Conservation (phyloP, 2,888 invertebrate species). For the Coremacera marginata region DNA sequence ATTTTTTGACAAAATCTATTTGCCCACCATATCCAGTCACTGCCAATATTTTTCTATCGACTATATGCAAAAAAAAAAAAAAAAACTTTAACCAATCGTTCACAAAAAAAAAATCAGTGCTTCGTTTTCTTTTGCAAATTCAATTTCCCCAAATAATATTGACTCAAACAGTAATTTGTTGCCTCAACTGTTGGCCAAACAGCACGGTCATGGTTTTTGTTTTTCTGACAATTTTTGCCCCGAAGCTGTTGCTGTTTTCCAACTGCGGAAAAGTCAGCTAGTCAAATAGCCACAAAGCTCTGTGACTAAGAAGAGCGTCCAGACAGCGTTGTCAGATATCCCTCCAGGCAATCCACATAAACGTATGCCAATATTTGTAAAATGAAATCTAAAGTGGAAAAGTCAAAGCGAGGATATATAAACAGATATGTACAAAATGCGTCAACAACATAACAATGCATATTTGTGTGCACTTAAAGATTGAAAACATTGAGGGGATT, state of each 20-base stretch:
- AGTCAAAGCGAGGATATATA: background rate
- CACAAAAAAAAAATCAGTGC: background rate
- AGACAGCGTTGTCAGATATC: background rate
- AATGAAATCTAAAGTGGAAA: background rate
- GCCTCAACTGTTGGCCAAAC: constrained; percentile 4
- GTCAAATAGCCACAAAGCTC: background rate
- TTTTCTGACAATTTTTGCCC: constrained; percentile 3
- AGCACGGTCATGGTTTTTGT: constrained; percentile 3
- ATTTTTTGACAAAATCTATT: too few species aligned
- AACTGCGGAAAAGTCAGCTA: background rate
- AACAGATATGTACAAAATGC: background rate
- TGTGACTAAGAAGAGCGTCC: background rate
- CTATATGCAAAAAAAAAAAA: background rate
- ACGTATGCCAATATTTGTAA: constrained; percentile 13
- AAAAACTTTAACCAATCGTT: background rate
- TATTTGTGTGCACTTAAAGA: background rate
- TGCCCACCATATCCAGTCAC: too few species aligned
- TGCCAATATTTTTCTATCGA: too few species aligned
- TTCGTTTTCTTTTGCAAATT: constrained; percentile 19
- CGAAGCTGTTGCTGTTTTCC: background rate
- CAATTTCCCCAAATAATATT: constrained; percentile 14
- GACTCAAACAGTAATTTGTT: constrained; percentile 23
- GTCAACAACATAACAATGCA: constrained; percentile 6
- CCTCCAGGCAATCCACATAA: constrained; percentile 14
- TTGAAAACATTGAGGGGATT: too few species aligned